Percentiles rank a stretch among this genome's conserved stretches.
These are phyloP conservation scores for Bombyx mori DNA, from an alignment of 1,140 invertebrate species.

Conservation along the genomic window ASM3026992v2 NC_085109.1:7544001-7544500, in stretches of 20 bases:
- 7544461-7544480: constrained; percentile 53
- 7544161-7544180: constrained; percentile 54
- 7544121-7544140: constrained; percentile 61
- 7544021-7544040: background rate
- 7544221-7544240: constrained; percentile 58
- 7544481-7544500: constrained; percentile 55
- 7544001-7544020: no score
- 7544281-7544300: constrained; percentile 46
- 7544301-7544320: constrained; percentile 45
- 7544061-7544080: constrained; percentile 63
- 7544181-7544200: constrained; percentile 63
- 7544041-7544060: constrained; percentile 58
- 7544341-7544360: constrained; percentile 57
- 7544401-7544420: constrained; percentile 59
- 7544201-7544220: constrained; percentile 63
- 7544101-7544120: constrained; percentile 57
- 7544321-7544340: constrained; percentile 53
- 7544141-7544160: constrained; percentile 52
- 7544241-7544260: constrained; percentile 48
- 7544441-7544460: constrained; percentile 49
- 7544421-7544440: constrained; percentile 61
- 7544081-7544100: constrained; percentile 59
- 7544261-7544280: constrained; percentile 44
- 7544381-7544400: constrained; percentile 64
- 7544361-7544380: constrained; percentile 59